Base-by-base conservation (phyloP, 2,797 vertebrate species). In the Gambusia yucatana region DNA sequence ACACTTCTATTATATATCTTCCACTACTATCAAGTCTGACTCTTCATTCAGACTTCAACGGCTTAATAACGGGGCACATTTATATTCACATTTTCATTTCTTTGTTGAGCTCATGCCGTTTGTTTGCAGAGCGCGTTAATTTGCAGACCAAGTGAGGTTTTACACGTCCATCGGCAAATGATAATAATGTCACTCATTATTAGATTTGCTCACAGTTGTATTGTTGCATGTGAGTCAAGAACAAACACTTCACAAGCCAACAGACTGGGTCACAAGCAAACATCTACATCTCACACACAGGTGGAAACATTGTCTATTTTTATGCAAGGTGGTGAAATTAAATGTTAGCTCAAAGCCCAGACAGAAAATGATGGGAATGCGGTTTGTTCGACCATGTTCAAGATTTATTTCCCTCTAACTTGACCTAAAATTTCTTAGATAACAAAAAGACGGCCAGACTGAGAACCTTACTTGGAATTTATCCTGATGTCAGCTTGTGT, bases 231-330 rank as follows among this genome's bases (percentile, higher is more conserved):
- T 57, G 25, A 13, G 1, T 25, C n/a, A 63, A 69, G 22, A 65
- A 43, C 67, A 85, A 90, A 84, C 77, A 76, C 48, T 61, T 59
- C 48, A 65, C 47, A 52, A 72, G 9, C 79, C 61, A 76, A 74
- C 44, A 48, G 20, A 76, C 28, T 61, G 44, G 79, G 48, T 76
- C 36, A 69, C 71, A 30, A 78, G 78, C 72, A 80, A 78, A 87
- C 76, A 65, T 63, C 3, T 13, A 48, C 7, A 55, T 70, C 20
- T 41, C 4, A 39, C 36, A 61, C 14, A 69, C 55, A 74, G 59
- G 77, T 78, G 78, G 72, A 86, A 87, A 80, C 46, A 52, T 76
- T 72, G 72, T 20, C 61, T 70, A 33, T 79, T 76, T 71, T 85
- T 41, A 55, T 13, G 30, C 20, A 6, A 81, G 48, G 73, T 70